Evolutionary conservation across 2,797 vertebrate genomes (phyloP).

Genomic region (Sylvia borin): DNA sequence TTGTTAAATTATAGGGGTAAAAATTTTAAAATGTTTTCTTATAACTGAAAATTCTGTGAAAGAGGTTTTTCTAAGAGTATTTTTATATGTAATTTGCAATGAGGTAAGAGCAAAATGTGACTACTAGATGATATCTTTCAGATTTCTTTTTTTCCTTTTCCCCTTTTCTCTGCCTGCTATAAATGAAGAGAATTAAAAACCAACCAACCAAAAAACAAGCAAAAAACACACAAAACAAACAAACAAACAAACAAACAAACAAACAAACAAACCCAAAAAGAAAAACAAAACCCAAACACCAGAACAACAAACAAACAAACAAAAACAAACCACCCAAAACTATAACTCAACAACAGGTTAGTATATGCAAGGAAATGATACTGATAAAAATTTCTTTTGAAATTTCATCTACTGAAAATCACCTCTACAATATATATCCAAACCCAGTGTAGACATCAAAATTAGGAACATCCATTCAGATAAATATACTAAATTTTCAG

Average conservation of each 20-base stretch:
- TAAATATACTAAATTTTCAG: neutral
- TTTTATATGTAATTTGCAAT: neutral
- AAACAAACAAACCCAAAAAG: neutral
- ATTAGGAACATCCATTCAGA: neutral
- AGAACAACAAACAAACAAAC: neutral
- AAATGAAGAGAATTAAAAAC: neutral
- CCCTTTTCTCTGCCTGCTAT: neutral
- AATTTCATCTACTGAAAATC: neutral
- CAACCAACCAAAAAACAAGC: neutral
- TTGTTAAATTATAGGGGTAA: neutral
- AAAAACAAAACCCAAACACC: neutral
- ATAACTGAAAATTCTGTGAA: neutral
- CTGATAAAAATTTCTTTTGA: neutral
- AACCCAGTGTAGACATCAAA: neutral
- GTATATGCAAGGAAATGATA: neutral
- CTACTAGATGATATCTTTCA: neutral
- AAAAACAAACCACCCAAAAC: neutral
- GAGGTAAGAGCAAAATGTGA: neutral
- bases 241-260: neutral
- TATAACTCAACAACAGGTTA: neutral
- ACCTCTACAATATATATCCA: neutral
- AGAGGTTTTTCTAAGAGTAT: neutral
- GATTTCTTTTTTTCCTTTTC: neutral
- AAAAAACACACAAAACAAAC: too few species aligned
- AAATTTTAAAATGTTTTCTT: neutral